A percentile compares a stretch with the other conserved stretches of the same genome.
Conservation (phyloP, 2,797 vertebrate genomes). For the Setipinna tenuifilis region DNA sequence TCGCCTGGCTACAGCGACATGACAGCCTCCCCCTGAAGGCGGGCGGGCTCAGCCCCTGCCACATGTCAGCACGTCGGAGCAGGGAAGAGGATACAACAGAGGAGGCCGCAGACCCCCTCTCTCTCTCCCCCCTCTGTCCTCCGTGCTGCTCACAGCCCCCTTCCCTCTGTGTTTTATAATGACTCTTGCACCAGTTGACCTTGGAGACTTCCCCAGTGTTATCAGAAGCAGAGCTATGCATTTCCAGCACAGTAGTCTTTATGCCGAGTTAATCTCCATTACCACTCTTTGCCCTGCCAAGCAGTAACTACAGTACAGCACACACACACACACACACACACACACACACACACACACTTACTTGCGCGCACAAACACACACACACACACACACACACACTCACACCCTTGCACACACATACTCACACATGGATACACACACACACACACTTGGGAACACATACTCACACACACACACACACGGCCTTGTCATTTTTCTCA, state of each 20-base stretch:
- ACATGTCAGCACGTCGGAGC: conserved; percentile 12
- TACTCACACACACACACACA: no score
- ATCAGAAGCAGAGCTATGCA: not conserved
- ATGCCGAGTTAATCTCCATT: conserved; percentile 5
- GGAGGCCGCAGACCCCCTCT: not conserved
- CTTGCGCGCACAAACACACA: no score
- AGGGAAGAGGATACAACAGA: not conserved
- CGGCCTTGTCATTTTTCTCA: not conserved
- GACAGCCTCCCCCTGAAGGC: conserved; percentile 31
- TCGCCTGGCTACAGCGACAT: conserved; percentile 33
- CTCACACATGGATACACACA: no score
- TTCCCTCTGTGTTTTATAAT: not conserved
- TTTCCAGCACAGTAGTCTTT: not conserved
- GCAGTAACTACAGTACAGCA: not conserved
- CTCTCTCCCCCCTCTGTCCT: not conserved
- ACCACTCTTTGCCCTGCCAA: not conserved
- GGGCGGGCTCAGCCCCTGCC: conserved; percentile 21
- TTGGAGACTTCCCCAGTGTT: not conserved
- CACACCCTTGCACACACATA: no score
- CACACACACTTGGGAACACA: no score
- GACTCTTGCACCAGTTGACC: not conserved
- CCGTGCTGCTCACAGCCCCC: not conserved
- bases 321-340: not conserved
- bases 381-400: no score
- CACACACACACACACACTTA: no score